Conservation (phyloP, 1,140 invertebrate genomes). For the Lordiphosa clarofinis region DNA sequence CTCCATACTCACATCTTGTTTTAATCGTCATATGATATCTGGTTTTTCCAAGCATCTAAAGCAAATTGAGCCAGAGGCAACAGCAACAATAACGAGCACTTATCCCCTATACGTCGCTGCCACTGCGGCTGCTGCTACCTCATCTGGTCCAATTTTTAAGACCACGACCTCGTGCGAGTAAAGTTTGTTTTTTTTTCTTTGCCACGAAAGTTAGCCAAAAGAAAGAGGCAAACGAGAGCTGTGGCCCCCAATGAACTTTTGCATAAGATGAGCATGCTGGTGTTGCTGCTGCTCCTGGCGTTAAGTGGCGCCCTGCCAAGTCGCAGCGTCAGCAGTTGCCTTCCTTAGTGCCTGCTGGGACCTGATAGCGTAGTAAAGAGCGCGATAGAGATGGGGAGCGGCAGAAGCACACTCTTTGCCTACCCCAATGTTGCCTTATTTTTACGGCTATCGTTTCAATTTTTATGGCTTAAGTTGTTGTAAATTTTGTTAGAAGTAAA, state of each 20-base stretch:
- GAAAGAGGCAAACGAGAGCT: slow-evolving; percentile 14
- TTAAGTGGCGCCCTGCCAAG: slow-evolving; percentile 64
- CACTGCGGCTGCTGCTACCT: slow-evolving; percentile 21
- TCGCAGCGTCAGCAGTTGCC: slow-evolving; percentile 54
- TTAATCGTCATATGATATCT: too few species aligned
- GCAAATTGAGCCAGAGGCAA: slow-evolving; percentile 24
- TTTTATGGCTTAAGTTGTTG: slow-evolving; percentile 71
- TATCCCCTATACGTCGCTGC: slow-evolving; percentile 6
- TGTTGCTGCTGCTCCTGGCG: slow-evolving; percentile 37
- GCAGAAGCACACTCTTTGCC: not conserved
- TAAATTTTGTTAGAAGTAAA: slow-evolving; percentile 56
- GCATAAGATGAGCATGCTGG: slow-evolving; percentile 26
- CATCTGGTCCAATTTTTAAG: slow-evolving; percentile 47
- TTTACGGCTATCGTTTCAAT: slow-evolving; percentile 66
- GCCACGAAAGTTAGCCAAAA: slow-evolving; percentile 40
- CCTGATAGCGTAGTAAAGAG: slow-evolving; percentile 30
- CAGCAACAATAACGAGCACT: slow-evolving; percentile 11
- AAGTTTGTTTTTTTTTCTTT: slow-evolving; percentile 26
- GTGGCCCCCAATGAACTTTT: slow-evolving; percentile 56
- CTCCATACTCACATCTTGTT: too few species aligned
- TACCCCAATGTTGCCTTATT: slow-evolving; percentile 32
- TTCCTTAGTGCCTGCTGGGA: slow-evolving; percentile 41
- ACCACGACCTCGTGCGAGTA: slow-evolving; percentile 30
- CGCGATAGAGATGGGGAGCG: not conserved
- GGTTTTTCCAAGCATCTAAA: slow-evolving; percentile 14